Evolutionary conservation across 2,797 vertebrate species (phyloP), one percentile per base, ranked within the genome.

Genomic region (Holocentrus rufus): DNA sequence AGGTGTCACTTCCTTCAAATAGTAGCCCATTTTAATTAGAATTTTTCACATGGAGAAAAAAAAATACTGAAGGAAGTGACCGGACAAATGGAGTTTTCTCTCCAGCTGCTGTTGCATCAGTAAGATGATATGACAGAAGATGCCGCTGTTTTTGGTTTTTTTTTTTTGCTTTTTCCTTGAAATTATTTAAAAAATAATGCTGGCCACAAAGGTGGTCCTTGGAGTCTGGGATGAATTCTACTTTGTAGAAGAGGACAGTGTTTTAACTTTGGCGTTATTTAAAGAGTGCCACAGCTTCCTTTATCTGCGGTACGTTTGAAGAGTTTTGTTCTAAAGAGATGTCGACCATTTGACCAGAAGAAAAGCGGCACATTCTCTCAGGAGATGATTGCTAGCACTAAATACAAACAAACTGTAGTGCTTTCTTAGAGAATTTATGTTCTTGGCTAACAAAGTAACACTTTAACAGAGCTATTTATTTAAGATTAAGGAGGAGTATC

Each of bases 51-150:
- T 1, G 36, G 63, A 44, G 2, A 53, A 55, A 17, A 54, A 57
- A 22, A 6, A 27, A 15, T 44, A 56, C 4, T 34, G 31, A 5
- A 6, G 31, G 31, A 6, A 34, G 31, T 34, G 31, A 34, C 31
- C 5, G 7, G 31, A 34, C 31, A 34, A 34, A 34, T 1, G 5
- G 31, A 34, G 31, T 5, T 34, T 34, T 34, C 31, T 34, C 31
- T 34, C 9, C 9, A 39, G 36, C 11, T 11, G 8, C 36, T 39
- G 36, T 39, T 17, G 22, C 13, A n/a, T 5, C 1, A 18, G 52
- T 8, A 57, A 55, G 68, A 69, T 27, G 54, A 73, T 53, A 69
- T 27, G 54, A 73, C 56, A 77, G 36, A 74, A 17, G n/a, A 27
- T 42, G 39, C 39, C 17, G 6, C 17, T 76, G 59, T 64, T n/a